These are phyloP conservation scores for Hydrozoanthus tunicans DNA, from an alignment of 64 coral and sea anemone species.

Conservation along the genomic window DNA sequence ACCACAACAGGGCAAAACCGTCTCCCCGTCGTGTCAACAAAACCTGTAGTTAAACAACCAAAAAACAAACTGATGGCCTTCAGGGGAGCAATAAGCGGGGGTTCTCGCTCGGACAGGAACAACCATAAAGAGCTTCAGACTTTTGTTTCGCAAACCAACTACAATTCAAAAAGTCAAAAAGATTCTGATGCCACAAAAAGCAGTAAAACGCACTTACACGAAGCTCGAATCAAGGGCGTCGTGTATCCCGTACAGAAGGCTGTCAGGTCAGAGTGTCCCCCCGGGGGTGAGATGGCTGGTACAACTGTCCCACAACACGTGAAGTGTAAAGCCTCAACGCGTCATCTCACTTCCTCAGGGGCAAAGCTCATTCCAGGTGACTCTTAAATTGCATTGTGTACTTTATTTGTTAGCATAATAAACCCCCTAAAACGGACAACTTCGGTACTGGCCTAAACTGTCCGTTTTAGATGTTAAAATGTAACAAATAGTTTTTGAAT, in stretches of 20 bases:
- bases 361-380: conserved; percentile 52
- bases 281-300: neutral
- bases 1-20: neutral
- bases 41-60: neutral
- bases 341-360: conserved; percentile 50
- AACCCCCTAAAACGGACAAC: too few relatives aligned
- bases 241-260: neutral
- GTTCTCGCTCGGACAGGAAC: neutral
- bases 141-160: too few relatives aligned
- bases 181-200: too few relatives aligned
- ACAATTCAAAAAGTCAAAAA: too few relatives aligned
- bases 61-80: neutral
- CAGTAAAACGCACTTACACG: neutral
- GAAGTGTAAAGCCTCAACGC: conserved; percentile 29
- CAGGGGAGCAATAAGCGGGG: neutral
- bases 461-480: too few relatives aligned
- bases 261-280: neutral
- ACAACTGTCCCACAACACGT: neutral
- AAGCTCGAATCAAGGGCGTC: neutral
- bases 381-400: too few relatives aligned
- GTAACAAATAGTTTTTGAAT: too few relatives aligned
- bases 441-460: too few relatives aligned
- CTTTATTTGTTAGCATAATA: too few relatives aligned
- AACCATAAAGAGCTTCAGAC: too few relatives aligned
- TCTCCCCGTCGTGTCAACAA: neutral